phyloP scores from a whole-genome alignment of 2,888 invertebrate genomes.

The Pelosia muscerda region DNA sequence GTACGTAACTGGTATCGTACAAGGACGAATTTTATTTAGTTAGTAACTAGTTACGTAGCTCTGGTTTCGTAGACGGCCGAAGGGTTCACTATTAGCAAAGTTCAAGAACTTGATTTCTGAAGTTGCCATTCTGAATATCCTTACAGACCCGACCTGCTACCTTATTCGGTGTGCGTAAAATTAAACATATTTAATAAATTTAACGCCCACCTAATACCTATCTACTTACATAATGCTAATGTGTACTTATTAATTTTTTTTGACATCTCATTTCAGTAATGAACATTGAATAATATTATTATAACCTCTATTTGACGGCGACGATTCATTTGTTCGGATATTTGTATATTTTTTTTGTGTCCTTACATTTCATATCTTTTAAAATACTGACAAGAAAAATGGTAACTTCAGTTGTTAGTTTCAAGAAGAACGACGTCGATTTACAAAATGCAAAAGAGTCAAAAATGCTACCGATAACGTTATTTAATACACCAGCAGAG shows the following conservation, averaged over 20 bases:
- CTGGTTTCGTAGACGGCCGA: too few relatives aligned
- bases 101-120: too few relatives aligned
- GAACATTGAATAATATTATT: not conserved
- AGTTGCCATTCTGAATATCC: not conserved
- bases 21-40: too few relatives aligned
- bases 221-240: not conserved
- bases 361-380: not conserved
- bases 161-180: not conserved
- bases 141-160: not conserved
- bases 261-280: conserved; percentile 1
- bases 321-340: not conserved
- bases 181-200: not conserved
- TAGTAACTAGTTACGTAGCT: too few relatives aligned
- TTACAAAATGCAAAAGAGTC: not conserved
- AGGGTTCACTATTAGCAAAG: too few relatives aligned
- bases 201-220: not conserved
- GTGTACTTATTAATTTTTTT: not conserved
- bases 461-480: conserved; percentile 8
- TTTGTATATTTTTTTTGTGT: conserved; percentile 1
- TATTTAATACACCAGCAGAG: not conserved
- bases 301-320: not conserved
- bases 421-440: not conserved
- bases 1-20: too few relatives aligned
- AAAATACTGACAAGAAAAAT: not conserved
- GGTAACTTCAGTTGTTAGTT: not conserved